Conservation (phyloP, 2,888 invertebrate species). For the Cephus pygmeus region DNA sequence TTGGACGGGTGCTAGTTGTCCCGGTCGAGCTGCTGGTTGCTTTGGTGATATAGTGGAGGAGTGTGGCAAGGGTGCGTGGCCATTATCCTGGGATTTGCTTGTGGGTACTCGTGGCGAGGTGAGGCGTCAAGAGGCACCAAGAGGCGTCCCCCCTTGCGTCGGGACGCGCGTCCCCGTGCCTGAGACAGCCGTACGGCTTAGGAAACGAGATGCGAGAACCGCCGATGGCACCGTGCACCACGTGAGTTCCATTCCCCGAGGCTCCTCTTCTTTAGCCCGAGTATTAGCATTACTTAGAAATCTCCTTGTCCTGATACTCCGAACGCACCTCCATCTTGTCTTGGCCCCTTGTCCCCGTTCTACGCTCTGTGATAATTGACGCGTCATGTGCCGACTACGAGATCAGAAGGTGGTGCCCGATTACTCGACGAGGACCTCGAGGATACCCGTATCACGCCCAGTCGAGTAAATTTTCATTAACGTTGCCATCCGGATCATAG, state of each 20-base stretch:
- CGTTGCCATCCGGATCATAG: neutral
- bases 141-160: constrained; percentile 48
- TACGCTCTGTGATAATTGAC: constrained; percentile 51
- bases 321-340: constrained; percentile 56
- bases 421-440: constrained; percentile 7
- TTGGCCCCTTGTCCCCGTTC: constrained; percentile 55
- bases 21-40: constrained; percentile 16
- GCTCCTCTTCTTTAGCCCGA: constrained; percentile 18
- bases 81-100: constrained; percentile 54
- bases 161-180: constrained; percentile 48
- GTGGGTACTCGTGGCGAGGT: constrained; percentile 53
- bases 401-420: constrained; percentile 39
- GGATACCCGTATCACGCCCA: constrained; percentile 20
- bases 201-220: constrained; percentile 52
- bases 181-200: constrained; percentile 39
- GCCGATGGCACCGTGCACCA: constrained; percentile 57
- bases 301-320: constrained; percentile 38
- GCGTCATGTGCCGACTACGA: constrained; percentile 52
- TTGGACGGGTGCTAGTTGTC: constrained; percentile 26
- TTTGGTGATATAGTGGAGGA: constrained; percentile 26
- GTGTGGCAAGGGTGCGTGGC: constrained; percentile 46
- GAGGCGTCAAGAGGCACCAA: constrained; percentile 52
- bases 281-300: constrained; percentile 13
- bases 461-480: constrained; percentile 16
- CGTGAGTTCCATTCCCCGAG: constrained; percentile 51